Base-by-base conservation (phyloP, 2,888 invertebrate species). In the Gerris lacustris region DNA sequence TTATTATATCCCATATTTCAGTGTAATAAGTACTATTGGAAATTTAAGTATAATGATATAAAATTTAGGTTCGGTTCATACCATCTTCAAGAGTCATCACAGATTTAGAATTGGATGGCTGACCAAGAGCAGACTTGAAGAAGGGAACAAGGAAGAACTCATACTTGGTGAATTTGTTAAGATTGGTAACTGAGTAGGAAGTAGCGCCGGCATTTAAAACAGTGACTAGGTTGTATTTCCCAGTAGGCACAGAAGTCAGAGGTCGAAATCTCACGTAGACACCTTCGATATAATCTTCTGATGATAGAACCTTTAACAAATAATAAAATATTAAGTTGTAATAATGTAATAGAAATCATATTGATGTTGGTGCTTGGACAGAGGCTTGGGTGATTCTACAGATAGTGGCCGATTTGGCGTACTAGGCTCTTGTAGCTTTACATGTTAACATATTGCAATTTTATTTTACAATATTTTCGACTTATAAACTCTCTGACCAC, bases 61-160 rank as follows among this genome's bases (percentile, higher is more conserved):
- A 31, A 31, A 31, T 31, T 1, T 31, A 31, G n/a, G n/a, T n/a
- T n/a, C n/a, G n/a, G 31, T 31, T 55, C 4, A 70, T 72, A 76
- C 76, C 75, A 69, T 76, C 76, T 70, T 76, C 76, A 15, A 76
- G 71, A 31, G 76, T 76, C 69, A 88, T 87, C 66, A 91, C 90
- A 68, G 88, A 85, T 79, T 89, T 88, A 63, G 93, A 89, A 82
- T 96, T 96, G 73, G 95, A 95, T 67, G 95, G 94, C 79, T 92
- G 91, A 6, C 96, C 96, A 80, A 96, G 88, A 73, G 94, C 86
- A 67, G 88, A 86, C 79, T 90, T 90, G 81, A 90, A 93, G 82
- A 92, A 96, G 6, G 96, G 95, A 77, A 92, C 90, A 76, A 96
- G 86, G 81, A 96, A 94, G 77, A 96, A 90, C 81, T 95, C 94